Evolutionary conservation across 2,888 invertebrate species (phyloP), one percentile per base, ranked within the genome.

Genomic region (Parapristionchus giblindavisi): DNA sequence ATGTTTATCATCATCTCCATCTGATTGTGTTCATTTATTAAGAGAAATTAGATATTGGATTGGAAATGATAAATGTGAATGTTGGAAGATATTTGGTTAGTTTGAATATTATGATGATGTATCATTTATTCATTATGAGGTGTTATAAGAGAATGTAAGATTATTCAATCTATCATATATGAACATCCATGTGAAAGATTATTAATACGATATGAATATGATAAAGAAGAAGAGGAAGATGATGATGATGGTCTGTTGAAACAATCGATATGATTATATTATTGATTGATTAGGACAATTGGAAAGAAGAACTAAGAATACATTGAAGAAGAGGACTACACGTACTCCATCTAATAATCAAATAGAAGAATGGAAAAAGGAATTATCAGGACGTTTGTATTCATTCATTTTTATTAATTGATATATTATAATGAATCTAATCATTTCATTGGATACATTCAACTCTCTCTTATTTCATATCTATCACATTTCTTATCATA

Each of bases 141-240:
- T 29, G 32, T 60, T 14, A 11, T 8, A 21, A 17, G 48, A 17
- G 79, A 83, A 75, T 83, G 83, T 56, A 80, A 80, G 32, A 77
- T 70, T 51, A 81, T 83, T 61, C 80, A 80, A 17, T 79, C 79
- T 65, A 38, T 80, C 17, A 71, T 83, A 51, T 83, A 80, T 79
- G 79, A 78, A 54, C 81, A 83, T 75, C 80, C 83, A 0, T 83
- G 83, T 34, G 83, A 83, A 32, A 74, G 78, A 34, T 70, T 71
- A 21, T 56, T 71, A 17, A 27, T 21, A 32, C 17, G 38, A 32
- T n/a, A 48, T 32, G 17, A n/a, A 14, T 43, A 43, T 17, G 43
- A 43, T 43, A 43, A n/a, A 32, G 32, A 36, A 27, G 58, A 58
- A 5, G 34, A 58, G n/a, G n/a, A n/a, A n/a, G n/a, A n/a, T n/a